These are phyloP conservation scores for Ailurus styani DNA, from an alignment of 2,113 vertebrate genomes.

Conservation along the genomic window DNA sequence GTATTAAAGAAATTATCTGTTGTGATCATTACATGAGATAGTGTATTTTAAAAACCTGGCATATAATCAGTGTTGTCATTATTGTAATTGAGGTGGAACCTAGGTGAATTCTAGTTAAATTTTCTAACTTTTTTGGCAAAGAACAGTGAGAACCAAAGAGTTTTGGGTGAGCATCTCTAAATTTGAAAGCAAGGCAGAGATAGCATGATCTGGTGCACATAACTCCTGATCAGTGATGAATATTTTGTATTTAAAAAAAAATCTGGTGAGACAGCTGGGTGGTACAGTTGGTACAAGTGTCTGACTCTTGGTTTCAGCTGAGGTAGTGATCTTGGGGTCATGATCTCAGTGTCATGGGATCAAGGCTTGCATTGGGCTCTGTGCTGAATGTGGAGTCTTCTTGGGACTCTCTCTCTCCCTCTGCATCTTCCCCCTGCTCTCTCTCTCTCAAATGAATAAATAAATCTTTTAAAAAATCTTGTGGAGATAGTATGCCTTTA, in stretches of 20 bases:
- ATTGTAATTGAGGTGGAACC: not conserved
- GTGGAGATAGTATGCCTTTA: not conserved
- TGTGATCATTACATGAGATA: not conserved
- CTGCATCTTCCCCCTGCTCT: not conserved
- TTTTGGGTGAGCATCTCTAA: not conserved
- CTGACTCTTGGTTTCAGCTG: not conserved
- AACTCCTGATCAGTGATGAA: not conserved
- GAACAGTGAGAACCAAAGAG: not conserved
- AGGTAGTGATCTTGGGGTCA: not conserved
- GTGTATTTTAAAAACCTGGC: not conserved
- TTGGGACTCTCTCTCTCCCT: not conserved
- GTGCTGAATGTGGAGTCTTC: not conserved
- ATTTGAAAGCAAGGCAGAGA: not conserved
- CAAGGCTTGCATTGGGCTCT: not conserved
- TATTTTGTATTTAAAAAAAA: not conserved
- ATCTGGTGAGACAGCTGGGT: not conserved
- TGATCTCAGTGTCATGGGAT: not conserved
- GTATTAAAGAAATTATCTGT: not conserved
- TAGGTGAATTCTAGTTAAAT: not conserved
- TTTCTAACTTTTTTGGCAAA: not conserved
- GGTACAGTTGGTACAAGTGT: not conserved
- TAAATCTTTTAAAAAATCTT: not conserved
- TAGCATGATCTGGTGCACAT: not conserved
- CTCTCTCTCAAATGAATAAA: not conserved
- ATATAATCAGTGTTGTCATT: not conserved